These are phyloP conservation scores for Butorides virescens DNA, from an alignment of 2,113 vertebrate species.

Conservation along the genomic window DNA sequence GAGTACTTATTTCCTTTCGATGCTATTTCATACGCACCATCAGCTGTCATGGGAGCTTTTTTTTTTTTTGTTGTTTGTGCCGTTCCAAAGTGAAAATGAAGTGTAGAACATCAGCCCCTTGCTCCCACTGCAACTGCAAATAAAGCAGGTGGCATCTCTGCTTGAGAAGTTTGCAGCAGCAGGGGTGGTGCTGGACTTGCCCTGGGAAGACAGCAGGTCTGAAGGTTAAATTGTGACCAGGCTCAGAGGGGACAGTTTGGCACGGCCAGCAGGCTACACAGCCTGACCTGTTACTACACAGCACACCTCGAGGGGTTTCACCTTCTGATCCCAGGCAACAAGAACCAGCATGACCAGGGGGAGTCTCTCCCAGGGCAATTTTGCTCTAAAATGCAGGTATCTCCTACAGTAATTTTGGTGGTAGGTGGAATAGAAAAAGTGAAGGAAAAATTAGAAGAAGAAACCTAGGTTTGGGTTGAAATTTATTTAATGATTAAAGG, in stretches of 20 bases:
- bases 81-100: not conserved
- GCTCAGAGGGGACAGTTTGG: not conserved
- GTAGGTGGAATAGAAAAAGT: not conserved
- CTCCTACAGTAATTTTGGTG: not conserved
- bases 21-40: not conserved
- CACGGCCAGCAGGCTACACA: not conserved
- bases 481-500: not conserved
- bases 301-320: not conserved
- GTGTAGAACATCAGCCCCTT: not conserved
- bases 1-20: not conserved
- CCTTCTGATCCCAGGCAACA: conserved; percentile 25
- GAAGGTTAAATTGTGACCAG: not conserved
- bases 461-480: not conserved
- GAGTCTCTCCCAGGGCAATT: not conserved
- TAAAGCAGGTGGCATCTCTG: not conserved
- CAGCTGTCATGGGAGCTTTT: not conserved
- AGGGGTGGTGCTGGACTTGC: not conserved
- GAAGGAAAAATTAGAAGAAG: not conserved
- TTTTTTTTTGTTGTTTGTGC: not conserved
- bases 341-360: not conserved
- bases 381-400: not conserved
- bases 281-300: not conserved
- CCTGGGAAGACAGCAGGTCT: not conserved
- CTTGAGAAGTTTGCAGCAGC: not conserved
- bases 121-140: not conserved